Evolutionary conservation across 2,797 vertebrate genomes (phyloP).

Genomic region (Sebastes matsubarae): DNA sequence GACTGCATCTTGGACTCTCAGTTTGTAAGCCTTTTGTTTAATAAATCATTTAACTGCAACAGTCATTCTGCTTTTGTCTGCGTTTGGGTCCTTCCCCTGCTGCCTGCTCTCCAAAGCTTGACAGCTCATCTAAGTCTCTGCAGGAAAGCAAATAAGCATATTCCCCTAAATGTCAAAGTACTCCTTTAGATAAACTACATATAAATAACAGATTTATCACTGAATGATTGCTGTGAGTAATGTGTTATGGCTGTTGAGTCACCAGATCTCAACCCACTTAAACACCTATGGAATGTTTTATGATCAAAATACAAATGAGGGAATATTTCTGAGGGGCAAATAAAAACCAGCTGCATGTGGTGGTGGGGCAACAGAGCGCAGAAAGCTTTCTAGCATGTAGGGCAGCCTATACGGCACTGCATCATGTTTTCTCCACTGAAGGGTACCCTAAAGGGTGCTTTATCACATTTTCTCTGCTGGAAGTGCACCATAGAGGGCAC

Average conservation of each 20-base stretch:
- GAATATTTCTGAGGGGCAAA: neutral
- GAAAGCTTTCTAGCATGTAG: too few relatives aligned
- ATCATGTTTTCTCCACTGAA: too few relatives aligned
- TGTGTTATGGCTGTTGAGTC: neutral
- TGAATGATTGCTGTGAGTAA: constrained; percentile 13
- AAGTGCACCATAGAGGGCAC: too few relatives aligned
- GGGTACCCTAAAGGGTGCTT: too few relatives aligned
- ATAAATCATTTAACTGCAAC: neutral
- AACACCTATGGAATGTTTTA: constrained; percentile 1
- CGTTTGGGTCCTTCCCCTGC: neutral
- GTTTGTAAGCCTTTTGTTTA: neutral
- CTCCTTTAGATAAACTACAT: neutral
- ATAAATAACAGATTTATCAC: neutral
- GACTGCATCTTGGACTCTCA: neutral
- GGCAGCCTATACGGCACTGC: too few relatives aligned
- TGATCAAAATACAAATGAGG: constrained; percentile 1
- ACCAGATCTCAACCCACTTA: neutral
- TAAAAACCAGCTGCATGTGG: too few relatives aligned
- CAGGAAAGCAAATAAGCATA: neutral
- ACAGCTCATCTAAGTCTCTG: neutral
- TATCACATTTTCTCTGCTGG: too few relatives aligned
- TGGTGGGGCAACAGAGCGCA: too few relatives aligned
- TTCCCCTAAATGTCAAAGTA: constrained; percentile 7
- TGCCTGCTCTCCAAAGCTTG: neutral
- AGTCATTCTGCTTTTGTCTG: neutral